Evolutionary conservation across 2,797 vertebrate species (phyloP), one percentile per base, ranked within the genome.

Genomic region (Pogoniulus pusillus): DNA sequence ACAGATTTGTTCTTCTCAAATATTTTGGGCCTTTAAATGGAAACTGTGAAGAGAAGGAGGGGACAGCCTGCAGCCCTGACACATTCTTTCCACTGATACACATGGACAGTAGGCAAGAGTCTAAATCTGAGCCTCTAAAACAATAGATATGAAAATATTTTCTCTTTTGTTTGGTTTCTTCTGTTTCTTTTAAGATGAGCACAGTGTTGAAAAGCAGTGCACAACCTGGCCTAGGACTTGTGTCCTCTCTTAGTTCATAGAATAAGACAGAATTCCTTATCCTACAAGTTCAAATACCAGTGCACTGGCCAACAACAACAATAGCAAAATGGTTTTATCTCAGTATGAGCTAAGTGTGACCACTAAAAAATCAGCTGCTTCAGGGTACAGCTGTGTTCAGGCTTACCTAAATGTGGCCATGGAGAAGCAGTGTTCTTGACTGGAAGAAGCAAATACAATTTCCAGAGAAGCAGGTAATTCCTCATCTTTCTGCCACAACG

Each of bases 1-100:
- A 89, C 93, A 91, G 75, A 90, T 81, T 93, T 88, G 58, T 43
- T 79, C 62, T 65, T 64, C 69, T 83, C 37, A 30, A 73, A 86
- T 45, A 30, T 72, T 39, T 62, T 91, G 86, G 79, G 58, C 30
- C 54, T 90, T 75, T 93, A 95, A 86, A 86, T 87, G 86, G 82
- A 73, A 93, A 94, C 73, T 85, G 58, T 27, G 78, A 89, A 68
- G 34, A 89, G 81, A 69, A 82, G 45, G 45, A 90, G 29, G n/a
- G 45, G 47, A 71, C 75, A 91, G 88, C 87, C 91, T 89, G 45
- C 80, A 92, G 82, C 59, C 58, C 72, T 89, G 75, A 14, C 72
- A 82, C 80, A 89, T 96, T 90, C 65, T 91, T 96, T 94, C 93
- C 78, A 57, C 66, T 27, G 54, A 82, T 65, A 71, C 80, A 79